Base-by-base conservation (phyloP, 1,140 invertebrate genomes). In the Magallana angulata region DNA sequence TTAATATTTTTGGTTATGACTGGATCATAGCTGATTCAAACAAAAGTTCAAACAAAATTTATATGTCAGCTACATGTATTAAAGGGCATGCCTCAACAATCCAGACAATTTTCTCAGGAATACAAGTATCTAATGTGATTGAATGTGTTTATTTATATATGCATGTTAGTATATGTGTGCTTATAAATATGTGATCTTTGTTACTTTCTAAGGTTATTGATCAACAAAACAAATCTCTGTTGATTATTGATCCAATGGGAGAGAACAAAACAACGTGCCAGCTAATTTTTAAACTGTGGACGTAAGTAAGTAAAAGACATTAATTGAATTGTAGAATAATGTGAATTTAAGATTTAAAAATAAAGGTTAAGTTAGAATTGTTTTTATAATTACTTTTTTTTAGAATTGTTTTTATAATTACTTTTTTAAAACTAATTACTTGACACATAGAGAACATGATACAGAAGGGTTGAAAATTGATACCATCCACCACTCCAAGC, bases 251-350 rank as follows among this genome's bases (percentile, higher is more conserved):
- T 16, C 60, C 60, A 64, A 16, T 64, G 60, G 60, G 60, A 5
- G 60, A 64, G 60, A 64, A 16, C 60, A 64, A 64, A 64, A 64
- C 60, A 64, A 64, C 60, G 18, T 64, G 60, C 60, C 60, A 64
- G 60, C 18, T 64, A 14, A 64, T 64, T 64, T 64, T 64, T 64
- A 64, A 64, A 12, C 16, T 64, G 14, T 64, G 60, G 60, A 64
- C 16, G 60, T 64, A 64, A 64, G 60, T 64, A 64, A 64, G 60
- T 4, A 64, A 3, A 64, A 64, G 60, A 64, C 60, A 64, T 64
- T 5, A 64, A 64, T 64, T 16, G 18, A 64, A 64, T 64, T 14
- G 60, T 6, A 64, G 12, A 48, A 48, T 48, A 0, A 64, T 16
- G 5, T 16, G 60, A 64, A 64, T 24, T 18, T 18, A 64, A 18